Base-by-base conservation (phyloP, 2,888 invertebrate species). In the Amphimallon solstitiale region DNA sequence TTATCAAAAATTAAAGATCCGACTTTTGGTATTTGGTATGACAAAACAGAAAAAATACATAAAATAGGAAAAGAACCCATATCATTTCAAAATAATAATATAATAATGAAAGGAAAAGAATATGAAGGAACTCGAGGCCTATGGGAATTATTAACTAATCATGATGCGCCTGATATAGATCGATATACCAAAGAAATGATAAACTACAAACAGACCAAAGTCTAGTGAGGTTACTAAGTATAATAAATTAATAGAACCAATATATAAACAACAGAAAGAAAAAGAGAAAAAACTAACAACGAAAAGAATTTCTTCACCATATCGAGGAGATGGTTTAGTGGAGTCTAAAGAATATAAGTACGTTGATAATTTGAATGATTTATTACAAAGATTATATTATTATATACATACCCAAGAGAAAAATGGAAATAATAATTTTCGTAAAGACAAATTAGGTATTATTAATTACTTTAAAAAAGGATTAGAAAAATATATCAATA, bases 151-250 rank as follows among this genome's bases (percentile, higher is more conserved):
- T 46, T 46, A 15, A 46, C 45, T 46, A 37, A 4, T 37, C 7
- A 46, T 15, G 19, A 46, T 7, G 45, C 15, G 4, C 15, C 19
- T 17, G 17, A 15, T 15, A 46, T 7, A 17, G 17, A 46, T 15
- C 45, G 19, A 46, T 46, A 15, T 46, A 46, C 19, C 45, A 46
- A 46, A 46, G 19, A 17, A 46, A 15, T 46, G 7, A 46, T 46
- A 46, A 46, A 6, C 45, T 5, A 46, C 45, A 46, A 46, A 46
- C 19, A 46, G 19, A 46, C 45, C 17, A 4, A 46, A 46, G 19
- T 46, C 45, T 17, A 46, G 45, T 17, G 45, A 1, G 15, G 45
- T 15, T 17, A 6, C 17, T 17, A 46, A 46, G 17, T 46, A 46
- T 17, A 4, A 1, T 46, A 46, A 46, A 17, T 5, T 2, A 46